Conservation (phyloP, 2,888 invertebrate species). For the Caenorhabditis doughertyi region DNA sequence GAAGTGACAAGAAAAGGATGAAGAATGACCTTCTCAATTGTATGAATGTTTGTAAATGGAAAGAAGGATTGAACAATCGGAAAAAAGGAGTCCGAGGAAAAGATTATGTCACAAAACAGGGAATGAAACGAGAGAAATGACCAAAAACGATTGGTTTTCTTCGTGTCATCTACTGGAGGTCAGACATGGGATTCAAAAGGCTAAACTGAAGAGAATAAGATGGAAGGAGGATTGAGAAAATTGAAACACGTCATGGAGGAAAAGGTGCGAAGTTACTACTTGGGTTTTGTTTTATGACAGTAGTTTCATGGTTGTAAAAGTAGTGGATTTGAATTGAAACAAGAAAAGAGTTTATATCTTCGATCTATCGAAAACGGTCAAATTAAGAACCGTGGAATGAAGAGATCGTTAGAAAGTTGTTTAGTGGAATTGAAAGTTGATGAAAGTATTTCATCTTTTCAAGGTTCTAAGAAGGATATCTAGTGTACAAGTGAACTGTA, state of each 20-base stretch:
- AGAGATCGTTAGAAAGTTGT: no score
- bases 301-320: background rate
- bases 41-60: conserved; percentile 46
- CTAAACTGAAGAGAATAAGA: conserved; percentile 28
- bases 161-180: conserved; percentile 43
- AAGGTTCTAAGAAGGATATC: no score
- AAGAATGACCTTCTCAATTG: conserved; percentile 40
- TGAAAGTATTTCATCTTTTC: no score
- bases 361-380: no score
- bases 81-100: conserved; percentile 34
- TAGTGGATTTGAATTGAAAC: background rate
- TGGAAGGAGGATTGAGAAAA: conserved; percentile 3
- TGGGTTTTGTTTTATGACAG: conserved; percentile 15
- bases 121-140: conserved; percentile 49
- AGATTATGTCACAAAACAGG: conserved; percentile 63
- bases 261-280: conserved; percentile 32
- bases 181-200: conserved; percentile 50
- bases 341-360: background rate
- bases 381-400: no score
- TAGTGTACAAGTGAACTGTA: no score
- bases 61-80: conserved; percentile 9
- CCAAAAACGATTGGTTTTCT: conserved; percentile 57
- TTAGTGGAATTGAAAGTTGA: no score
- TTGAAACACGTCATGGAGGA: conserved; percentile 8
- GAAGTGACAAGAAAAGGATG: conserved; percentile 33